Percentiles rank a stretch among this genome's conserved stretches.
Evolutionary conservation across 1,140 invertebrate species (phyloP).

Genomic region (Panagrolaimus sp.): DNA sequence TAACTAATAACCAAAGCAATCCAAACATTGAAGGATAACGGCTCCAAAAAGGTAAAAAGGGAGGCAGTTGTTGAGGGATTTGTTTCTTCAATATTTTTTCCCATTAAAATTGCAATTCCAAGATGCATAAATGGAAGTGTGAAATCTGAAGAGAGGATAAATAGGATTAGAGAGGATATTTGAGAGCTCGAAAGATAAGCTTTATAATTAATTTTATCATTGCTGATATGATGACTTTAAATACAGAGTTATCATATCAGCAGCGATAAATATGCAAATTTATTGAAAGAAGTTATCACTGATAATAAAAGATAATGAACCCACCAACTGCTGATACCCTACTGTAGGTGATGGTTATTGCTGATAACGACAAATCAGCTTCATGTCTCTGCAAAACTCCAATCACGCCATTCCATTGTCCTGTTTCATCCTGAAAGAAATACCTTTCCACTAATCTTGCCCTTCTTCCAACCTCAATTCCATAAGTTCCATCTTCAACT

Average conservation of each 20-base stretch:
- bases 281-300: too few species aligned
- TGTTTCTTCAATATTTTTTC: slow-evolving; percentile 52
- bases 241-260: too few species aligned
- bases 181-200: not conserved
- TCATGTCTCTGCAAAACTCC: slow-evolving; percentile 66
- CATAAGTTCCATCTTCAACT: slow-evolving; percentile 73
- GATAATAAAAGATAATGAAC: too few species aligned
- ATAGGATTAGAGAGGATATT: slow-evolving; percentile 55
- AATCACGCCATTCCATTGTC: slow-evolving; percentile 82
- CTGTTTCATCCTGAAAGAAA: slow-evolving; percentile 59
- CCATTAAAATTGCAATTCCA: slow-evolving; percentile 74
- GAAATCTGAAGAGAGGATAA: slow-evolving; percentile 67
- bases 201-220: too few species aligned
- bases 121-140: slow-evolving; percentile 93
- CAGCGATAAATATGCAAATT: too few species aligned
- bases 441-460: not conserved
- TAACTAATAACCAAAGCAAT: slow-evolving; percentile 69
- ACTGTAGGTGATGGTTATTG: slow-evolving; percentile 86
- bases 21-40: slow-evolving; percentile 86
- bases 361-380: slow-evolving; percentile 83
- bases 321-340: slow-evolving; percentile 69
- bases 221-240: too few species aligned
- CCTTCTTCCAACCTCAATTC: slow-evolving; percentile 65
- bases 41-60: slow-evolving; percentile 72
- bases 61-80: not conserved